Percentiles rank a stretch among this genome's conserved stretches.
phyloP scores from a whole-genome alignment of 2,797 vertebrate species.

The Cichlasoma orientale region DNA sequence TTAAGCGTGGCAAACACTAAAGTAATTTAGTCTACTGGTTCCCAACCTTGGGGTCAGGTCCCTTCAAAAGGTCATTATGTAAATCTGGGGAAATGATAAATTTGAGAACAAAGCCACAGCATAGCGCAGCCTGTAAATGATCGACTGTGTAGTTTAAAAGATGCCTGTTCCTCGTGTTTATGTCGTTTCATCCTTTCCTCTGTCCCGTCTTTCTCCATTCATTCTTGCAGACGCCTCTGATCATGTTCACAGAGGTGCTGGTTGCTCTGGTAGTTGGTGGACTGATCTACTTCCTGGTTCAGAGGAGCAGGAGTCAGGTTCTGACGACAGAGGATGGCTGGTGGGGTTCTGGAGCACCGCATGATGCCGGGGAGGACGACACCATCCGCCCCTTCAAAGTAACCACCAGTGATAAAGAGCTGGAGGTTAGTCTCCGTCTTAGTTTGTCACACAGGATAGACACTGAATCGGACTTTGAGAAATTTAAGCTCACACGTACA shows the following conservation, averaged over 20 bases:
- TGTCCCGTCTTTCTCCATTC: neutral
- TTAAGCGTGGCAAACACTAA: too few relatives aligned
- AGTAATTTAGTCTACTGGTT: too few relatives aligned
- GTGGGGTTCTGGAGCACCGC: conserved; percentile 82
- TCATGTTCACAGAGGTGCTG: conserved; percentile 74
- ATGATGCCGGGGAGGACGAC: conserved; percentile 64
- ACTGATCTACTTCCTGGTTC: conserved; percentile 77
- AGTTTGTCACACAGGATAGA: neutral
- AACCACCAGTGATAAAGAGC: conserved; percentile 80
- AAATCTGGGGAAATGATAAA: too few relatives aligned
- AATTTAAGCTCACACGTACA: neutral
- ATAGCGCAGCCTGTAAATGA: neutral
- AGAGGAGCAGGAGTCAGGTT: conserved; percentile 70
- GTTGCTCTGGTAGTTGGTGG: conserved; percentile 75
- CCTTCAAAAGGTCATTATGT: too few relatives aligned
- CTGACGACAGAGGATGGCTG: conserved; percentile 85
- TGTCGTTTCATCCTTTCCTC: neutral
- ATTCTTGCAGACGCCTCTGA: conserved; percentile 19
- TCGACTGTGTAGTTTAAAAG: neutral
- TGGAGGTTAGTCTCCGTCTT: conserved; percentile 76
- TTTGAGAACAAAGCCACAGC: neutral
- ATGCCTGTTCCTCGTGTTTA: neutral
- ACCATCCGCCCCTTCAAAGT: conserved; percentile 82
- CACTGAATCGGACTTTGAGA: neutral
- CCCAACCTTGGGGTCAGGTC: too few relatives aligned